Conservation (phyloP, 2,113 vertebrate species). For the Kryptolebias marmoratus region DNA sequence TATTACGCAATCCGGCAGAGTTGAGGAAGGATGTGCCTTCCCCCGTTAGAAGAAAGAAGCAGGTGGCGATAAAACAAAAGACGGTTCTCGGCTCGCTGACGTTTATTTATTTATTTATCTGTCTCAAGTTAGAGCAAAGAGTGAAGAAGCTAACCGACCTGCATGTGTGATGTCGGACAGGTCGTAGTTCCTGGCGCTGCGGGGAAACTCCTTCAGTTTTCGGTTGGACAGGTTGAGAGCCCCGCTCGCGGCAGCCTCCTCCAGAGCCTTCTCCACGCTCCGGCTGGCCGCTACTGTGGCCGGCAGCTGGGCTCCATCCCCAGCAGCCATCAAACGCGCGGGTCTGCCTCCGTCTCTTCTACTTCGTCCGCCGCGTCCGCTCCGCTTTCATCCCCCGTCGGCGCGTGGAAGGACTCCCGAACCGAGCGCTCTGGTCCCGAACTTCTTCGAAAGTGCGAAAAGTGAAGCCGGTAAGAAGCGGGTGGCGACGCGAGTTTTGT, state of each 20-base stretch:
- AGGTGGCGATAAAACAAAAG: constrained; percentile 75
- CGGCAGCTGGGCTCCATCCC: constrained; percentile 85
- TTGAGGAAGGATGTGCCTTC: constrained; percentile 19
- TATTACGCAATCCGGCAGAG: constrained; percentile 15
- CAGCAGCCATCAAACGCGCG: constrained; percentile 82
- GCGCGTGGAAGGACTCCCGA: neutral
- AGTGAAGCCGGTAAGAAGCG: constrained; percentile 10
- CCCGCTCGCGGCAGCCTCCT: constrained; percentile 89
- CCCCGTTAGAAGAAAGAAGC: constrained; percentile 49
- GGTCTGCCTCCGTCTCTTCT: constrained; percentile 52
- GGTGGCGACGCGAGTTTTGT: neutral
- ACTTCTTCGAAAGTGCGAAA: constrained; percentile 21
- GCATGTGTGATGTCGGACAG: constrained; percentile 91
- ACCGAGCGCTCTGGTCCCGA: neutral
- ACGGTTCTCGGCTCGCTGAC: constrained; percentile 1
- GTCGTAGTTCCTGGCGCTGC: constrained; percentile 87
- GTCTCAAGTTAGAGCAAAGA: neutral
- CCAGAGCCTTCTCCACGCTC: constrained; percentile 89
- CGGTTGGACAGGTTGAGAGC: constrained; percentile 88
- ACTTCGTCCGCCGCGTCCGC: constrained; percentile 50
- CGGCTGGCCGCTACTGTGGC: constrained; percentile 85
- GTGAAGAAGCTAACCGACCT: constrained; percentile 71
- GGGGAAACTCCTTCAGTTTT: constrained; percentile 89
- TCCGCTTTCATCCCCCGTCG: constrained; percentile 47
- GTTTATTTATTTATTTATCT: too few species aligned